These are phyloP conservation scores for Saguinus imperator DNA, from an alignment of 2,113 vertebrate species.

Conservation along the genomic window DNA sequence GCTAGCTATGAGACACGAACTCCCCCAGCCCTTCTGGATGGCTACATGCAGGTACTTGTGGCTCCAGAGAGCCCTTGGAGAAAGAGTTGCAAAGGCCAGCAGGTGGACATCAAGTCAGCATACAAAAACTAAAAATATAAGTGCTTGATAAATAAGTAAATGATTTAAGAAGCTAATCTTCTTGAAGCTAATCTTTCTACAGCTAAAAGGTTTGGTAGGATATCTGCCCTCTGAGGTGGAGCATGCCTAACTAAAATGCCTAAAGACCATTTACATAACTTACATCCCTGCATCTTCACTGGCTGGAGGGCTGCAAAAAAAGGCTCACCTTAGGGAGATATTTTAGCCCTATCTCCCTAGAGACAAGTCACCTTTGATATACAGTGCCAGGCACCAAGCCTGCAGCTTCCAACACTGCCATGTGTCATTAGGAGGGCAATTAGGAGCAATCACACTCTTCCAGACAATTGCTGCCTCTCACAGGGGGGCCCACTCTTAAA, in stretches of 20 bases:
- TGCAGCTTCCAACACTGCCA: neutral
- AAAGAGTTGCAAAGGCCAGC: neutral
- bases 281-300: neutral
- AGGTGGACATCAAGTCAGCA: neutral
- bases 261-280: neutral
- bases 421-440: conserved; percentile 66
- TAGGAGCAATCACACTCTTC: conserved; percentile 64
- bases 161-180: neutral
- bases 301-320: neutral
- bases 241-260: no score
- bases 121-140: neutral
- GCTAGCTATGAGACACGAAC: neutral
- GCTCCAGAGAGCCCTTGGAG: neutral
- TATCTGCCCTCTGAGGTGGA: neutral
- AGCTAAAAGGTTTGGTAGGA: neutral
- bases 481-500: conserved; percentile 59
- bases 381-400: conserved; percentile 40
- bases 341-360: conserved; percentile 34
- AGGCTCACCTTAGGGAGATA: neutral
- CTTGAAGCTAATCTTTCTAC: neutral
- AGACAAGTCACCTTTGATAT: conserved; percentile 45
- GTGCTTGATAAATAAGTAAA: neutral
- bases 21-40: neutral
- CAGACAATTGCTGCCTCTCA: conserved; percentile 56
- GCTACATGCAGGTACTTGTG: rapidly evolving